phyloP scores from a whole-genome alignment of 2,113 vertebrate species.

The Otus sunia region DNA sequence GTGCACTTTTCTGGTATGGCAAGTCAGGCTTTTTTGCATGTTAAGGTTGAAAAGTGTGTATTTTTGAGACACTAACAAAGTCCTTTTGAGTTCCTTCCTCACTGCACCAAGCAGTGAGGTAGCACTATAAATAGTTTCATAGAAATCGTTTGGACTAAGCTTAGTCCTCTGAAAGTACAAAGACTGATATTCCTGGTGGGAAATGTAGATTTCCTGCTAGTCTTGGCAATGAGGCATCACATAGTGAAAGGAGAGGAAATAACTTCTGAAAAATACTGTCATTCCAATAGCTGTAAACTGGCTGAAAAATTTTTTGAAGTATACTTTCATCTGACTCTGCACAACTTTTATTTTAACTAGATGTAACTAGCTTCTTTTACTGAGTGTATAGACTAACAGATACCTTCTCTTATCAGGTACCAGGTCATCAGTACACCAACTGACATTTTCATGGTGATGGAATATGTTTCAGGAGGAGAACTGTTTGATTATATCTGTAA shows the following conservation, averaged over 20 bases:
- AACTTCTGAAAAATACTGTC: neutral
- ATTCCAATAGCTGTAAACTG: neutral
- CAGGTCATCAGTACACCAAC: slow-evolving; percentile 99
- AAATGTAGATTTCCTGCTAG: neutral
- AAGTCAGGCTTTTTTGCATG: neutral
- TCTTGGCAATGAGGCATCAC: neutral
- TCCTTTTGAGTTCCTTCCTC: neutral
- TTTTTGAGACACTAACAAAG: neutral
- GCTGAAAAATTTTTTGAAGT: neutral
- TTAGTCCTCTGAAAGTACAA: neutral
- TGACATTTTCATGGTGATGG: slow-evolving; percentile 99
- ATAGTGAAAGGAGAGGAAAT: neutral
- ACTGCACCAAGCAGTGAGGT: neutral
- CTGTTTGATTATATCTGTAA: slow-evolving; percentile 99
- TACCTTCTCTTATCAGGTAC: slow-evolving; percentile 83
- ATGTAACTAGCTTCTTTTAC: neutral
- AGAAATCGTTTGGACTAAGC: neutral
- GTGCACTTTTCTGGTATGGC: neutral
- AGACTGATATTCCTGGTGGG: neutral
- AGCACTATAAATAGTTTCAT: neutral
- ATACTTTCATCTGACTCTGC: neutral
- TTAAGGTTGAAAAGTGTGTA: neutral
- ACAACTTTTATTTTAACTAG: neutral
- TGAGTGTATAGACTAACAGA: slow-evolving; percentile 30
- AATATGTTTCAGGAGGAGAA: slow-evolving; percentile 97